phyloP scores from a whole-genome alignment of 2,113 vertebrate genomes.

The Dicaeum eximium region DNA sequence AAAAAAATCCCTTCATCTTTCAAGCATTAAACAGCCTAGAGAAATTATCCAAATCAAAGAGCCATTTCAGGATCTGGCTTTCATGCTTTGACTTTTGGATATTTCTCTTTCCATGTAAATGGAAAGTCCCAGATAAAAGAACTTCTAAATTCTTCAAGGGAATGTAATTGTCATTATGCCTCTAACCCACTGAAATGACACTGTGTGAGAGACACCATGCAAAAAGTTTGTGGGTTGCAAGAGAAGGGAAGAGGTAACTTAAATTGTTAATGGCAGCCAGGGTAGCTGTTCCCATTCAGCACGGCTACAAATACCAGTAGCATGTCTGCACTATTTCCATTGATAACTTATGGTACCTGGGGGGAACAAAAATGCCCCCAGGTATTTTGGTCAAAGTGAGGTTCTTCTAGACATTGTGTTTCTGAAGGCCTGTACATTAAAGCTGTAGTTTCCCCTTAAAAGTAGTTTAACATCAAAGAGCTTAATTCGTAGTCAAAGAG shows the following conservation, averaged over 20 bases:
- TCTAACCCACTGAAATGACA: neutral
- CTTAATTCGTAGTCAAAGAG: neutral
- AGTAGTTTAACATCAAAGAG: neutral
- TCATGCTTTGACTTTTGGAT: too few species aligned
- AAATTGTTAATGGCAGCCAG: neutral
- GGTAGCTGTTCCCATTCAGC: neutral
- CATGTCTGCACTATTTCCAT: neutral
- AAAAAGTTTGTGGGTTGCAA: neutral
- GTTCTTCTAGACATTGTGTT: neutral
- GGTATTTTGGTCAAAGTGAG: neutral
- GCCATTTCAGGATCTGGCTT: neutral
- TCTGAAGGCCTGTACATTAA: neutral
- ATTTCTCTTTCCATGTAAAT: neutral
- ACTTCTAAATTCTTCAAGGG: neutral
- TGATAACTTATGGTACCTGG: neutral
- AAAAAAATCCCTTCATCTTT: neutral
- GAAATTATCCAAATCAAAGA: neutral
- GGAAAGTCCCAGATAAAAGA: neutral
- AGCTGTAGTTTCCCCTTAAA: neutral
- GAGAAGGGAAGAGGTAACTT: neutral
- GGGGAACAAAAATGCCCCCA: neutral
- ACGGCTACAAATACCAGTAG: neutral
- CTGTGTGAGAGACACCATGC: neutral
- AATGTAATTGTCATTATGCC: neutral
- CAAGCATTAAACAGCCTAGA: neutral